Conservation (phyloP, 2,113 vertebrate species). For the Oriolus oriolus region DNA sequence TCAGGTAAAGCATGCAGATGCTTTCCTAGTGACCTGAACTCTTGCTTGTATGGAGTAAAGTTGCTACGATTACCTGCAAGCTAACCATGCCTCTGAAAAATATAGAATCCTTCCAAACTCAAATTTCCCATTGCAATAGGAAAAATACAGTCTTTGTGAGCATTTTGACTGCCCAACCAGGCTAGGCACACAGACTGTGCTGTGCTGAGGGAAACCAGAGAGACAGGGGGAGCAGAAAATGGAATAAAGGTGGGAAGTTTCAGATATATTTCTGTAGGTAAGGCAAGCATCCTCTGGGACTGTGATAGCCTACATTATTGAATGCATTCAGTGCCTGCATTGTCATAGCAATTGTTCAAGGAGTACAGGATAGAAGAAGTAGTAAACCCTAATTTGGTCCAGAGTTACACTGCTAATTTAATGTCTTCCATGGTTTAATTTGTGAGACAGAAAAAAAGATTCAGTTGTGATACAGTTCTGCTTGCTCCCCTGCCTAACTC, state of each 20-base stretch:
- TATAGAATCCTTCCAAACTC: background rate
- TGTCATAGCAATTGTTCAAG: background rate
- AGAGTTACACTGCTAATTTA: background rate
- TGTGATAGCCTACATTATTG: background rate
- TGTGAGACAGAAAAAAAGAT: background rate
- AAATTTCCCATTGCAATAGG: background rate
- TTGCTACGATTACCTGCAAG: background rate
- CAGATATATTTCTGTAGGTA: background rate
- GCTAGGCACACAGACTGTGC: background rate
- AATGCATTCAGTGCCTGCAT: background rate
- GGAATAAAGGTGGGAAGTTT: background rate
- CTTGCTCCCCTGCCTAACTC: background rate
- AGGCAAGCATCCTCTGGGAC: background rate
- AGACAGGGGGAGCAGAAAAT: background rate
- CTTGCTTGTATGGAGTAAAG: background rate
- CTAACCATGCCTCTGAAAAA: background rate
- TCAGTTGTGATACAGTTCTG: background rate
- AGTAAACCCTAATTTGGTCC: background rate
- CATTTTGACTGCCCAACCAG: background rate
- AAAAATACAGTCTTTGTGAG: background rate
- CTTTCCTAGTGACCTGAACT: background rate
- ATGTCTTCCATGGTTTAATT: background rate
- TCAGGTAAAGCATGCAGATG: background rate
- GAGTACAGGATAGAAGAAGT: background rate
- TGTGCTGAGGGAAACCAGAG: background rate